Evolutionary conservation across 1,140 invertebrate species (phyloP).

Genomic region (Diabrotica undecimpunctata): DNA sequence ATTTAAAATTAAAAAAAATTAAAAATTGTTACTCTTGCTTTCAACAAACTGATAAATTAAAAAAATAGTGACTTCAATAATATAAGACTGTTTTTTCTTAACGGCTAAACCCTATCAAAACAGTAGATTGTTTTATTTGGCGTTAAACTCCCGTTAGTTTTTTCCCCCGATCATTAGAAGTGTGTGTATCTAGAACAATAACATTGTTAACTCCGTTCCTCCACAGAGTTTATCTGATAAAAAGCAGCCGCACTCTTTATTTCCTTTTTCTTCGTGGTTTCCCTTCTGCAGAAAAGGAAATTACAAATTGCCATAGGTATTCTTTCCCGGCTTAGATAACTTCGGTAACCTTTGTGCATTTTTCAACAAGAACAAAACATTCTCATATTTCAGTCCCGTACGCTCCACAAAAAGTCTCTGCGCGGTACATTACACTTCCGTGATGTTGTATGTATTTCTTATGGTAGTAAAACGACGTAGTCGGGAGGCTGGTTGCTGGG

Average conservation of each 20-base stretch:
- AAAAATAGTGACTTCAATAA: too few relatives aligned
- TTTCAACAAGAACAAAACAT: conserved; percentile 1
- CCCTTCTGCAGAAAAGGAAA: not conserved
- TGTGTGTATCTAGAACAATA: not conserved
- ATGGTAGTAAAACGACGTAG: not conserved
- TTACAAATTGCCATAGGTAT: conserved; percentile 2
- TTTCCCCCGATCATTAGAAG: not conserved
- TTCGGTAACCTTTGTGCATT: not conserved
- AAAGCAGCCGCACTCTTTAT: not conserved
- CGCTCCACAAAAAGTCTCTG: not conserved
- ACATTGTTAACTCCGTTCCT: not conserved
- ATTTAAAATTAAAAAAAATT: too few relatives aligned
- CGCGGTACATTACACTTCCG: not conserved
- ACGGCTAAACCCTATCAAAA: too few relatives aligned
- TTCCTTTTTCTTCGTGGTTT: not conserved
- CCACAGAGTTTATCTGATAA: not conserved
- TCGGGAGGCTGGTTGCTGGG: too few relatives aligned
- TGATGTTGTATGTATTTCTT: not conserved
- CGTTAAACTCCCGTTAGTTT: too few relatives aligned
- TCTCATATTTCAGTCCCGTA: not conserved
- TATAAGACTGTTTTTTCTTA: too few relatives aligned
- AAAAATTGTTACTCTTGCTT: too few relatives aligned
- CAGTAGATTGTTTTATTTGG: too few relatives aligned
- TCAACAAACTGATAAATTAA: too few relatives aligned
- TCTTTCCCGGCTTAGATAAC: not conserved